Percentiles rank a stretch among this genome's conserved stretches.
phyloP scores from a whole-genome alignment of 2,797 vertebrate species.

The Capromys pilorides region DNA sequence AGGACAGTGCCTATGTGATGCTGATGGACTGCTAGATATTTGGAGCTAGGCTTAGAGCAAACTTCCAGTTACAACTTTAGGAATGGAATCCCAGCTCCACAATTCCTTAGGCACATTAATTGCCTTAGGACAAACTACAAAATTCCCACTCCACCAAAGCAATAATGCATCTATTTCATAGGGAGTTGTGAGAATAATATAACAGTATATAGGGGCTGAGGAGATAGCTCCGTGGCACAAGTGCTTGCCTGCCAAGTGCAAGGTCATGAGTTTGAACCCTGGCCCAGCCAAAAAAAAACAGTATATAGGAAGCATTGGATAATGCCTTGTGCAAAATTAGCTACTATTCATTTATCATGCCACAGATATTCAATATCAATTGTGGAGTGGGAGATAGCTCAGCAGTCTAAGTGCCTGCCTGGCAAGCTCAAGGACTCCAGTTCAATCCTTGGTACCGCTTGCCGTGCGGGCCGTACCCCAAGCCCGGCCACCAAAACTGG shows the following conservation, averaged over 20 bases:
- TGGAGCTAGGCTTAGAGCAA: not conserved
- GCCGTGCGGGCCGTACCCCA: no score
- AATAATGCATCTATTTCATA: not conserved
- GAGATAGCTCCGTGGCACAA: no score
- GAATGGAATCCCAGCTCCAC: not conserved
- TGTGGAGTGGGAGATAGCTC: not conserved
- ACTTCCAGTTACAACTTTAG: not conserved
- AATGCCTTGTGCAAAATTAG: conserved; percentile 28
- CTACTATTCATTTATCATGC: not conserved
- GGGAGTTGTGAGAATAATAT: not conserved
- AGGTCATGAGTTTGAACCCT: no score
- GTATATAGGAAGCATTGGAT: not conserved
- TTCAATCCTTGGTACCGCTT: no score
- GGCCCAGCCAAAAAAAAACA: no score
- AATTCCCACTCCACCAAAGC: not conserved
- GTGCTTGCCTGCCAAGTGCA: no score
- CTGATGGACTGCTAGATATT: not conserved
- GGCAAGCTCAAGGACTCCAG: no score
- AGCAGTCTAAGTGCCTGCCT: no score
- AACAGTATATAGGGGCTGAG: no score
- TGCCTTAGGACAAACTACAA: not conserved
- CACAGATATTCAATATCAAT: not conserved
- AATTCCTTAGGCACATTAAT: not conserved
- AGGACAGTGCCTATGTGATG: fast-evolving
- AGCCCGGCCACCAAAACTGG: no score